Evolutionary conservation across 2,888 invertebrate genomes (phyloP).

Genomic region (Malachius bipustulatus): DNA sequence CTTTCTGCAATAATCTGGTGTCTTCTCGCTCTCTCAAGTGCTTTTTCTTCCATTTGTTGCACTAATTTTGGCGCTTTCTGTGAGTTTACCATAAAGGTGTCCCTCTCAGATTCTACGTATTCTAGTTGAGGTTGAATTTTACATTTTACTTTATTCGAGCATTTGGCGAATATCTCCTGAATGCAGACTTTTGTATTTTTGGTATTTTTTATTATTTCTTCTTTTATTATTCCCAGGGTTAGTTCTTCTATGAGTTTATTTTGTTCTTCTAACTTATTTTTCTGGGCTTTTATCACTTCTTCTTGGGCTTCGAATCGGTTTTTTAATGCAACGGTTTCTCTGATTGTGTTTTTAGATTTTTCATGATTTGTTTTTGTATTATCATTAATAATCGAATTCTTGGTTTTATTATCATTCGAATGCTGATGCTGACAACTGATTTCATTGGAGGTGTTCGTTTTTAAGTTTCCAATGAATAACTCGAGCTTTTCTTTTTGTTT

Average conservation of each 20-base stretch:
- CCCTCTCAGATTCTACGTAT: slow-evolving; percentile 34
- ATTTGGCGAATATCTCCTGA: slow-evolving; percentile 36
- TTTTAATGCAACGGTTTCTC: too few species aligned
- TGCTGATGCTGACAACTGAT: too few species aligned
- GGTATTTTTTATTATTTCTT: slow-evolving; percentile 50
- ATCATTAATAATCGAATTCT: too few species aligned
- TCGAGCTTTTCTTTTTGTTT: slow-evolving; percentile 25
- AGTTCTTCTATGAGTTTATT: slow-evolving; percentile 61
- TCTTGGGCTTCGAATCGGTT: slow-evolving; percentile 54
- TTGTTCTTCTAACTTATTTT: slow-evolving; percentile 57
- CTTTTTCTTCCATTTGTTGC: slow-evolving; percentile 60
- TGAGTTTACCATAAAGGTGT: slow-evolving; percentile 36
- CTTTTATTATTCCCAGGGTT: slow-evolving; percentile 54
- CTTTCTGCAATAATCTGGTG: slow-evolving; percentile 38
- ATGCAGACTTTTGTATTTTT: slow-evolving; percentile 45
- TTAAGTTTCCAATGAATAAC: slow-evolving; percentile 24
- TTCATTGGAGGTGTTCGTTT: too few species aligned
- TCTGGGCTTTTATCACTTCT: slow-evolving; percentile 60
- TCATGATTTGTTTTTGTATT: too few species aligned
- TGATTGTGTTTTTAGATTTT: slow-evolving; percentile 8
- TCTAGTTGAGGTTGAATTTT: slow-evolving; percentile 39
- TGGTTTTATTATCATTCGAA: too few species aligned
- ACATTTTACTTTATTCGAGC: slow-evolving; percentile 34
- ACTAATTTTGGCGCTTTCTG: slow-evolving; percentile 56
- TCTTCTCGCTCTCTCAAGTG: slow-evolving; percentile 47